Evolutionary conservation across 1,140 invertebrate species (phyloP), one percentile per base, ranked within the genome.

Genomic region (Cyclargus thomasi): DNA sequence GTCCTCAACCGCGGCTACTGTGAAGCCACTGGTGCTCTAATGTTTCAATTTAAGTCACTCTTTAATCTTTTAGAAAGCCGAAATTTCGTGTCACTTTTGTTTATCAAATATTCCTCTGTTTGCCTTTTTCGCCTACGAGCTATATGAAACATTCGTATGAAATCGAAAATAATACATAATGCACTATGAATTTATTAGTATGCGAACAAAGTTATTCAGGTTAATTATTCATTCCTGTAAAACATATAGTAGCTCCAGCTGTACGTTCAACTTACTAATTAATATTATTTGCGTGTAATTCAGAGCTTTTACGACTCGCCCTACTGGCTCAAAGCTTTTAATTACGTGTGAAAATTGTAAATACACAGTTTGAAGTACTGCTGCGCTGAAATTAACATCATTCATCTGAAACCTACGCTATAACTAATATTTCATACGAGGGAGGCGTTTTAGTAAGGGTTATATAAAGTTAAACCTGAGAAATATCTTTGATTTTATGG

Each of bases 271-370:
- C 39, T 47, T 47, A 47, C 39, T 47, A 16, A 47, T 47, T 47
- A 47, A 47, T 47, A 47, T 47, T 47, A 47, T 16, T 47, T 47
- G 39, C 39, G 14, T 16, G 11, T 47, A 14, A 47, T 47, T 47
- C 11, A 16, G 11, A 47, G 39, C 39, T 47, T 47, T 47, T 4
- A 47, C 14, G 39, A 47, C 39, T 47, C 39, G 14, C 39, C 14
- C 39, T 47, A 47, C 39, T 2, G 39, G 39, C 39, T 47, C 39
- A 47, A 47, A 47, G 39, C 39, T 47, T 47, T 47, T 47, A 47
- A 47, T 47, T 47, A 47, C 39, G 39, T 47, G 39, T 47, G 39
- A 47, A 47, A 47, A 47, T 47, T 47, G 39, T 47, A 47, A 16
- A 16, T 47, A 47, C 39, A 35, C 11, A 47, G 14, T 47, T 47